phyloP scores from a whole-genome alignment of 2,797 vertebrate species.

The Myotis planiceps region DNA sequence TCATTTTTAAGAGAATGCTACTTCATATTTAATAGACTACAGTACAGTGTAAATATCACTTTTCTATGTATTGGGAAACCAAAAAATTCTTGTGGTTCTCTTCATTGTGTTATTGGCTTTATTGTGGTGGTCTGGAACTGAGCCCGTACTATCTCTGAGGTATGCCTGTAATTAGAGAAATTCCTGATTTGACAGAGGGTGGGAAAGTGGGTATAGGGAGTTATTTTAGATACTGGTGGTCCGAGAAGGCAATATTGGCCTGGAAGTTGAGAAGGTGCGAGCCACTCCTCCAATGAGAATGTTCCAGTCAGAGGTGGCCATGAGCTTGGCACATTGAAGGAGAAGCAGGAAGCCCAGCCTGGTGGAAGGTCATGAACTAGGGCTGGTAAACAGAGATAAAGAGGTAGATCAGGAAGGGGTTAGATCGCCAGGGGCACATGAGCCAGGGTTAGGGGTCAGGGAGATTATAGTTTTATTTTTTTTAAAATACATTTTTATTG shows the following conservation, averaged over 20 bases:
- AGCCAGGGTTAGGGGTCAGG: not conserved
- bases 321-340: not conserved
- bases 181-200: not conserved
- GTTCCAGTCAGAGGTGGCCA: not conserved
- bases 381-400: not conserved
- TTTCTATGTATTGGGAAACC: too few species aligned
- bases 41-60: not conserved
- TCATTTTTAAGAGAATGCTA: not conserved
- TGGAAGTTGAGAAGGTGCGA: not conserved
- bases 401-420: not conserved
- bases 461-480: not conserved
- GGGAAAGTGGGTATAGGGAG: accelerated
- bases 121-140: not conserved
- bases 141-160: not conserved
- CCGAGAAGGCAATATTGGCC: not conserved
- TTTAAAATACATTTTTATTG: too few species aligned
- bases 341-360: not conserved
- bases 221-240: not conserved
- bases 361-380: not conserved
- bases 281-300: not conserved
- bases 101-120: not conserved
- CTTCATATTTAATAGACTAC: not conserved
- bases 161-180: not conserved
- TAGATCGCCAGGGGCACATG: not conserved
- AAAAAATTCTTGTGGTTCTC: not conserved